Percentiles rank a stretch among this genome's conserved stretches.
phyloP scores from a whole-genome alignment of 64 coral and sea anemone genomes.

The Montipora foliosa region DNA sequence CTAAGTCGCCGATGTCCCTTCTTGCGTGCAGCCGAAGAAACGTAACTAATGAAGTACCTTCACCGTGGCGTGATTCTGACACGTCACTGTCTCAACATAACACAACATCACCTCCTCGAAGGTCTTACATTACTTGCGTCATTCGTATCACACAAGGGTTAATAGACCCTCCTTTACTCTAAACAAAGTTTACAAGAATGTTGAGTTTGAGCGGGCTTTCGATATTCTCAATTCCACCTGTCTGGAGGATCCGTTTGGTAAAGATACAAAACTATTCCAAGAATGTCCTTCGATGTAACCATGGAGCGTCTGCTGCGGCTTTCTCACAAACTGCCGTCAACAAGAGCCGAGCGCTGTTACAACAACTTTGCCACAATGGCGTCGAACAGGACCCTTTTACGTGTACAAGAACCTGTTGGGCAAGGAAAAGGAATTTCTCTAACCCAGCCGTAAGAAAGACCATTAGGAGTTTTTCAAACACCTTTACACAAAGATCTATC shows the following conservation, averaged over 20 bases:
- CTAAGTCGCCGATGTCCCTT: neutral
- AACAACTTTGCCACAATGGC: constrained; percentile 34
- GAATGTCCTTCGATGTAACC: constrained; percentile 59
- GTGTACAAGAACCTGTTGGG: constrained; percentile 25
- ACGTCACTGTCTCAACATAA: constrained; percentile 40
- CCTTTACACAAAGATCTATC: constrained; percentile 54
- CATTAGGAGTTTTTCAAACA: constrained; percentile 37
- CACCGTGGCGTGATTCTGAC: neutral
- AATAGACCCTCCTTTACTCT: constrained; percentile 51
- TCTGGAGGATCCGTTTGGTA: constrained; percentile 48
- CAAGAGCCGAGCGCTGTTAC: constrained; percentile 55
- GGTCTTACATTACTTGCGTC: constrained; percentile 63
- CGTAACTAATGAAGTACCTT: constrained; percentile 16
- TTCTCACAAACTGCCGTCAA: constrained; percentile 35
- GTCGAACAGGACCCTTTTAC: constrained; percentile 46
- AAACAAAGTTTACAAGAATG: constrained; percentile 48
- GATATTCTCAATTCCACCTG: constrained; percentile 80
- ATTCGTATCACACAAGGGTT: constrained; percentile 25
- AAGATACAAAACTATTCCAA: constrained; percentile 37
- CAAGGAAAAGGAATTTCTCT: constrained; percentile 34
- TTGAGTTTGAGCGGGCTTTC: constrained; percentile 48
- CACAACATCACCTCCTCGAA: constrained; percentile 17
- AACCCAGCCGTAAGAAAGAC: constrained; percentile 30
- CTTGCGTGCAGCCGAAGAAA: constrained; percentile 4
- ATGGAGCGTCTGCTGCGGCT: constrained; percentile 55